Base-by-base conservation (phyloP, 2,797 vertebrate genomes). In the Gobio occitaniae region DNA sequence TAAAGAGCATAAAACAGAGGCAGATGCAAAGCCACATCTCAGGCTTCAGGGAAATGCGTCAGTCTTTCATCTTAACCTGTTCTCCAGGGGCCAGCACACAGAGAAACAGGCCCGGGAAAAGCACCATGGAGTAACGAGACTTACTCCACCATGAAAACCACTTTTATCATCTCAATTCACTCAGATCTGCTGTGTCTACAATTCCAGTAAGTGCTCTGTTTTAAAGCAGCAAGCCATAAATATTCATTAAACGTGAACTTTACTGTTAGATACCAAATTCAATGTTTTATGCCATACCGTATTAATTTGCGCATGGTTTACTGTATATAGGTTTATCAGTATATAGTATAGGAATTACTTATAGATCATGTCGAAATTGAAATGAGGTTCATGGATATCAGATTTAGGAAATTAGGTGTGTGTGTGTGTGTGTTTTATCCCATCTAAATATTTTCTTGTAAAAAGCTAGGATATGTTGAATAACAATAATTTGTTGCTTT, bases 31-130 rank as follows among this genome's bases (percentile, higher is more conserved):
- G 78, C 56, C 86, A 82, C 85, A 87, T 83, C 66, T 47, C 79
- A 48, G 38, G 74, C 88, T 83, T 88, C 50, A 78, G 81, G 84
- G 85, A 89, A 88, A 89, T 84, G 87, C 85, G 91, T 90, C 89
- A 87, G 86, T 85, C 88, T 91, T 91, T 92, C 89, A 92, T 93
- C 90, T 90, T 78, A 89, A 88, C 80, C 69, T 89, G 84, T 90
- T 92, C 90, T 91, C 91, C 54, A 65, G 85, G 84, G 90, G 82
- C 82, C 82, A 54, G 79, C 65, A 61, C 47, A 87, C 84, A 84
- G 80, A 54, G 56, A 61, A 84, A 48, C 77, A 76, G 84, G 69
- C 70, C 82, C 48, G 44, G 38, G 80, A 86, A 59, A 72, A 78
- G 81, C 21, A 65, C 65, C 72, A 65, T 65, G 21, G 68, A 38